Conservation (phyloP, 2,113 vertebrate species). For the Lasiurus cinereus region DNA sequence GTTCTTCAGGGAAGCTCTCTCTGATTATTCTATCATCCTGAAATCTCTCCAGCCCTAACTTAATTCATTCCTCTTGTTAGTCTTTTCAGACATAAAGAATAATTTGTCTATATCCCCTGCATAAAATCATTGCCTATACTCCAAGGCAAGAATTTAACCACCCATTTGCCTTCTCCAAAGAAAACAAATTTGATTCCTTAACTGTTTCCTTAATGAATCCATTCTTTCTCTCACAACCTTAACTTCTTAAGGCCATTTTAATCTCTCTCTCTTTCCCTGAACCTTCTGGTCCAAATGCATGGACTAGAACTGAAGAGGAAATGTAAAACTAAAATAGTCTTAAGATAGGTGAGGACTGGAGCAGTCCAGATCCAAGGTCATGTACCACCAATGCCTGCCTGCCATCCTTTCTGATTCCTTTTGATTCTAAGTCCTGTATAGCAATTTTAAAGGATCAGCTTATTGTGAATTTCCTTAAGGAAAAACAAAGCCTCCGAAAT, state of each 20-base stretch:
- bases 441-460: neutral
- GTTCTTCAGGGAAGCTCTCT: neutral
- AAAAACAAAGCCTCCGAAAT: neutral
- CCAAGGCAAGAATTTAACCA: conserved; percentile 40
- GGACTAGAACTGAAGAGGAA: conserved; percentile 2
- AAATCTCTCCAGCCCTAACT: conserved; percentile 50
- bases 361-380: neutral
- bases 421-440: neutral
- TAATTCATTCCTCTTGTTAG: conserved; percentile 13
- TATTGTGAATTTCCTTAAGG: neutral
- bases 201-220: conserved; percentile 33
- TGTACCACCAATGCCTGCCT: neutral
- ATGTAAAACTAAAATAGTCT: neutral
- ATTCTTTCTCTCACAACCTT: neutral
- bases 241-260: conserved; percentile 26
- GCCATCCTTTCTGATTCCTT: neutral
- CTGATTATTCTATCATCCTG: neutral
- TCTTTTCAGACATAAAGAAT: conserved; percentile 44
- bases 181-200: conserved; percentile 57
- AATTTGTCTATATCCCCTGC: neutral
- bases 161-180: conserved; percentile 16
- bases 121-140: conserved; percentile 10
- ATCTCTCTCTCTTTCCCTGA: neutral
- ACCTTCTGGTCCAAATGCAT: neutral
- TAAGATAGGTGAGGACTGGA: neutral